Base-by-base conservation (phyloP, 2,888 invertebrate species). In the Drosophila bunnanda region DNA sequence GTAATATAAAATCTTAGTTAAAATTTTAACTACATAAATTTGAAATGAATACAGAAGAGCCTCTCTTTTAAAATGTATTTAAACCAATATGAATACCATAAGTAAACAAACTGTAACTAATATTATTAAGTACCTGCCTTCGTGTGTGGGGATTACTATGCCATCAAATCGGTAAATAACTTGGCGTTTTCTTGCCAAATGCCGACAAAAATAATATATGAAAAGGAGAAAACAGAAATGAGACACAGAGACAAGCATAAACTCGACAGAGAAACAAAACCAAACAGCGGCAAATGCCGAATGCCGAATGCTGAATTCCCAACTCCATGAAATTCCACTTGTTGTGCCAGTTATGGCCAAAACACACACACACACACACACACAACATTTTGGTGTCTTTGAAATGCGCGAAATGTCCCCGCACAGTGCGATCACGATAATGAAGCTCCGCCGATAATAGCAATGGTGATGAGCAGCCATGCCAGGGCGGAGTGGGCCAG, bases 131-230 rank as follows among this genome's bases (percentile, higher is more conserved):
- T 28, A 28, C 55, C 34, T 54, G 50, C 46, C 38, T 34, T 46
- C 34, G n/a, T 48, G 34, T 55, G n/a, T n/a, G n/a, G 48, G 17
- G 22, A 30, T 28, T 59, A 39, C 57, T 64, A 43, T 60, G 60
- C 74, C 68, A 69, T 79, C 72, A 82, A 73, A 79, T 58, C 50
- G 44, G 58, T 74, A 77, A 88, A 86, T 88, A 89, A 70, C 88
- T 86, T 69, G 53, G 60, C 79, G 79, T 82, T 76, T 82, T 78
- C 70, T 86, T 89, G 85, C 76, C 82, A 85, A 89, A 85, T 68
- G 64, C 66, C 72, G 67, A 30, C 58, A 55, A 52, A 41, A 54
- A 50, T 25, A 62, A 53, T 20, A 38, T 44, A 43, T 39, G 52
- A 59, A 54, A 38, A 54, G 67, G 57, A 56, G 53, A 65, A 75